These are phyloP conservation scores for Pseudomyrmex concolor DNA, from an alignment of 1,140 invertebrate genomes.

Conservation along the genomic window DNA sequence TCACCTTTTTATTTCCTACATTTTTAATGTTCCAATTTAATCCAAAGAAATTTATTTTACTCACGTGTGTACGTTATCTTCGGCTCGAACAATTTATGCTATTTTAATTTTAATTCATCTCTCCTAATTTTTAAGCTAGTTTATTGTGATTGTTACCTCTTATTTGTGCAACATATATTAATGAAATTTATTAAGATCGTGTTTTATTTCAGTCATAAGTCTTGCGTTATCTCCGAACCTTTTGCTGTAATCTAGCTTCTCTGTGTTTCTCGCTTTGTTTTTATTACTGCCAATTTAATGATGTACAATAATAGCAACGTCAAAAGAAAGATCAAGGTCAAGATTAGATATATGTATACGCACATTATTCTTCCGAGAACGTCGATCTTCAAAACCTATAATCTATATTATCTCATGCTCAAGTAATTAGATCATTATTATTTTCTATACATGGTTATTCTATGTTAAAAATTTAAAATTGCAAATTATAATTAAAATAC, in stretches of 20 bases:
- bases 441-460: too few species aligned
- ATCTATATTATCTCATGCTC: background rate
- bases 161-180: background rate
- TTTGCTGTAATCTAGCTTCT: too few species aligned
- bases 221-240: background rate
- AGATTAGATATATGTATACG: background rate
- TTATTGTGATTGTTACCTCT: background rate
- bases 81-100: background rate
- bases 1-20: background rate
- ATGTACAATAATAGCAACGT: background rate
- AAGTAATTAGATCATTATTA: background rate
- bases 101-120: background rate
- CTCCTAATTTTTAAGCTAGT: background rate
- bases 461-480: too few species aligned
- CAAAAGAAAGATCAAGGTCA: background rate
- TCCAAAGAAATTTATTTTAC: background rate
- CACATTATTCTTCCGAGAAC: background rate
- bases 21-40: background rate
- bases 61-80: background rate
- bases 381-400: background rate
- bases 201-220: background rate
- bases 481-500: too few species aligned
- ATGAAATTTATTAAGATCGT: background rate
- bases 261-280: background rate
- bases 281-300: conserved; percentile 4